Evolutionary conservation across 2,113 vertebrate genomes (phyloP).

Genomic region (Corythornis madagascariensis): DNA sequence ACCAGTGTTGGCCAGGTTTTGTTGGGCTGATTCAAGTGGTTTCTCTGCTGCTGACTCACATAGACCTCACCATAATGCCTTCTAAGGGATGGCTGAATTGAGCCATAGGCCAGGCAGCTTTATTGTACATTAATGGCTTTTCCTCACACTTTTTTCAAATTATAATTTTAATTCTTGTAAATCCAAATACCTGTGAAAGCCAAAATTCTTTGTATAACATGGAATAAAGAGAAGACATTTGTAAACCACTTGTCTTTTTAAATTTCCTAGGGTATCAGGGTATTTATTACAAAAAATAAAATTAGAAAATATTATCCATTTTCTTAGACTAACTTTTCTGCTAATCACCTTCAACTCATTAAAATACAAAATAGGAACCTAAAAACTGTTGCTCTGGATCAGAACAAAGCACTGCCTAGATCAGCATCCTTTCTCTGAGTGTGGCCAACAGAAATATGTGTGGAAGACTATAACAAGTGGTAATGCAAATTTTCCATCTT

Average conservation of each 20-base stretch:
- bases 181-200: background rate
- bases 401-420: background rate
- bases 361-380: background rate
- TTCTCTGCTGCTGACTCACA: conserved; percentile 3
- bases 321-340: background rate
- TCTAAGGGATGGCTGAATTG: background rate
- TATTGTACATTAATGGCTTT: background rate
- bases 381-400: background rate
- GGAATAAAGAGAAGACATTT: background rate
- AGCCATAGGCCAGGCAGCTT: background rate
- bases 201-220: background rate
- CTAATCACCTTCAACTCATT: background rate
- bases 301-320: background rate
- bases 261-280: background rate
- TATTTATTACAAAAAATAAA: background rate
- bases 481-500: background rate
- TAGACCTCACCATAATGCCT: background rate
- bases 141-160: background rate
- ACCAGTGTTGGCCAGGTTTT: background rate
- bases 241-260: background rate
- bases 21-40: background rate
- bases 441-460: background rate
- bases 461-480: background rate
- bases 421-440: background rate
- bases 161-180: background rate